A percentile compares a stretch with the other conserved stretches of the same genome.
These are phyloP conservation scores for Chanos chanos DNA, from an alignment of 2,797 vertebrate species.

Conservation along the genomic window DNA sequence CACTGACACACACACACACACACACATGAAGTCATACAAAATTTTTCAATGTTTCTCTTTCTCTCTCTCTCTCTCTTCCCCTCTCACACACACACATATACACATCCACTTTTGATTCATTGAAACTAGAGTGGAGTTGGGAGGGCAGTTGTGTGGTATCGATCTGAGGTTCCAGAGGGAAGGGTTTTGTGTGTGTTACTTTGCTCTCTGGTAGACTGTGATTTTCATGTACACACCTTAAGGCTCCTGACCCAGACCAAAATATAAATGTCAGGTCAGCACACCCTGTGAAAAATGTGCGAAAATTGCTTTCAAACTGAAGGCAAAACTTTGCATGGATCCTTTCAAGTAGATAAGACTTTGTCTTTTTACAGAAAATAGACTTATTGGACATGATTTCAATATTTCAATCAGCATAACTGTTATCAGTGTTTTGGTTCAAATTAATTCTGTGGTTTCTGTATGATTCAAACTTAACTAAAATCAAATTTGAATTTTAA, in stretches of 20 bases:
- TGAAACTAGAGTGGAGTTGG: not conserved
- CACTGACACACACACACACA: not conserved
- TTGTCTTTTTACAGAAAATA: too few relatives aligned
- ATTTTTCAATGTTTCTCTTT: not conserved
- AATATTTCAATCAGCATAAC: too few relatives aligned
- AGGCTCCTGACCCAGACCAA: too few relatives aligned
- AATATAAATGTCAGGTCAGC: too few relatives aligned
- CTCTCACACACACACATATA: conserved; percentile 6
- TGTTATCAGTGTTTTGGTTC: too few relatives aligned
- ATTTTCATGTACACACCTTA: not conserved
- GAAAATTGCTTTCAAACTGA: too few relatives aligned
- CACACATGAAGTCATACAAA: not conserved
- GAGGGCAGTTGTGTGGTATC: conserved; percentile 19
- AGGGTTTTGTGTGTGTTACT: not conserved
- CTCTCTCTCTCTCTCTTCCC: not conserved
- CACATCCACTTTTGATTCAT: conserved; percentile 36
- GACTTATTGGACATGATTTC: too few relatives aligned
- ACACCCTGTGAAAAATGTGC: too few relatives aligned
- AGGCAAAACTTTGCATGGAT: conserved; percentile 11
- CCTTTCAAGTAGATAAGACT: too few relatives aligned
- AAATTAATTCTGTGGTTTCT: too few relatives aligned
- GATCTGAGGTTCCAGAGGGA: conserved; percentile 21
- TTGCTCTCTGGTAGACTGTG: conserved; percentile 12
- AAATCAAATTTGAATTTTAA: too few relatives aligned
- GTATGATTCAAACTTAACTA: too few relatives aligned